Base-by-base conservation (phyloP, 2,888 invertebrate species). In the Boloria selene region DNA sequence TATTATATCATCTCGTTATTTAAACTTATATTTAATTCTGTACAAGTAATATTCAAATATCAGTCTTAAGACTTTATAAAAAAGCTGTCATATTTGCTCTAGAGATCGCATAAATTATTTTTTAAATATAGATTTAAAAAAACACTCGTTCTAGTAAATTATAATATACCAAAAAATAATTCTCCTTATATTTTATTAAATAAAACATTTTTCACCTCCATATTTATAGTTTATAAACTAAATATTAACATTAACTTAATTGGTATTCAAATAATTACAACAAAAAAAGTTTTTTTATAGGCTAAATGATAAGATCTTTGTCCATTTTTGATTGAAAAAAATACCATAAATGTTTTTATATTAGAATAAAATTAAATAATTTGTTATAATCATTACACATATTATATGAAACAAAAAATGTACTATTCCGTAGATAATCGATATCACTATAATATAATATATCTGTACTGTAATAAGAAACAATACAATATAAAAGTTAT, bases 41-140 rank as follows among this genome's bases (percentile, higher is more conserved):
- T 47, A 47, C 13, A 49, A 17, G 13, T 49, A 38, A n/a, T 59
- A 59, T 38, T 16, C 14, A 59, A 49, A 49, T 49, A 59, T 59
- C 59, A 59, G 59, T 59, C 59, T 59, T 31, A 31, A 59, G 59
- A 59, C 59, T 59, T 49, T 26, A 59, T 31, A 59, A 49, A n/a
- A 47, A 47, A 56, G 56, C 56, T 52, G 52, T 52, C 52, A 52
- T 52, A 13, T 7, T 50, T 22, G 22, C 50, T 50, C 18, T 50
- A 50, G 18, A 50, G 18, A 18, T 18, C 18, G 50, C 13, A 18
- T 50, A 18, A 22, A 18, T 14, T 50, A 22, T 14, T 50, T 17
- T 13, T 17, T 10, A 49, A 49, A 18, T 13, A 22, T 4, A 50
- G 7, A 4, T 49, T 16, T n/a, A 47, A 7, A 49, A 47, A 49